Percentiles rank a stretch among this genome's conserved stretches.
Evolutionary conservation across 2,888 invertebrate genomes (phyloP).

Genomic region (Dolomedes plantarius): DNA sequence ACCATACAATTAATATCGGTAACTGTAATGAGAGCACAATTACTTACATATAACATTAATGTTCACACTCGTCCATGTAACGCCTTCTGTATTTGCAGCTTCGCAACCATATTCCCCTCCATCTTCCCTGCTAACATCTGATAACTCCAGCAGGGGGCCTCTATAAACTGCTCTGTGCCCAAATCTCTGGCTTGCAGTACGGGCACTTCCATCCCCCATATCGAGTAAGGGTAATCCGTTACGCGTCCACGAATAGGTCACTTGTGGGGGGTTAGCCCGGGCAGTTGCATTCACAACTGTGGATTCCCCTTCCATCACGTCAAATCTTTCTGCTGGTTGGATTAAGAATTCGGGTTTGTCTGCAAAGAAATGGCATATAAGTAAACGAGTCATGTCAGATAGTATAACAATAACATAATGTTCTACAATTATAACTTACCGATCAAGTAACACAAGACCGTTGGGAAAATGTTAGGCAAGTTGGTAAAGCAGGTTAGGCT

Average conservation of each 20-base stretch:
- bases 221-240: constrained; percentile 71
- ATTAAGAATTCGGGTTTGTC: constrained; percentile 78
- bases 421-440: no score
- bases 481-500: no score
- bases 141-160: constrained; percentile 85
- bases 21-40: no score
- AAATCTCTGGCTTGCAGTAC: constrained; percentile 30
- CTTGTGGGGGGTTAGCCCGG: constrained; percentile 88
- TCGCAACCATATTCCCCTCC: constrained; percentile 91
- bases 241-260: constrained; percentile 89
- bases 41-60: constrained; percentile 85
- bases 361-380: constrained; percentile 73
- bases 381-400: no score
- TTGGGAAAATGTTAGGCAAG: no score
- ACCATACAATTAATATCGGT: no score
- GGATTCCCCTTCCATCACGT: constrained; percentile 84
- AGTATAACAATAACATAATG: no score
- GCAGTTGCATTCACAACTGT: constrained; percentile 87
- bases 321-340: constrained; percentile 75
- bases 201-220: constrained; percentile 29
- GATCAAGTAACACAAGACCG: no score
- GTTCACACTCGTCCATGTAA: constrained; percentile 85
- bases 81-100: constrained; percentile 91
- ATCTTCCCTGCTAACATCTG: constrained; percentile 86
- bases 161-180: constrained; percentile 60